Conservation (phyloP, 1,140 invertebrate genomes). For the Samia ricini region DNA sequence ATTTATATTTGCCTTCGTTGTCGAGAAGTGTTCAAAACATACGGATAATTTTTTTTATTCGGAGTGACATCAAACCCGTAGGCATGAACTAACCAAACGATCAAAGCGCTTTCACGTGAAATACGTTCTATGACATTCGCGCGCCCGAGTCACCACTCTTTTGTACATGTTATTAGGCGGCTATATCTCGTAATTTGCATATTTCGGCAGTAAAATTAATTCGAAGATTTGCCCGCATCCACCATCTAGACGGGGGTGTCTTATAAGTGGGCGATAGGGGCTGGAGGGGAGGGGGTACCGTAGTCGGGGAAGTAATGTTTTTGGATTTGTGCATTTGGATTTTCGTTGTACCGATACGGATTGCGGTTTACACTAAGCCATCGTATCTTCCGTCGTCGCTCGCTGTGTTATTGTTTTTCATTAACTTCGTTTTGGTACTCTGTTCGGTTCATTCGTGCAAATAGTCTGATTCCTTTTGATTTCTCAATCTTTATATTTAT, state of each 20-base stretch:
- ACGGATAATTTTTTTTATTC: too few relatives aligned
- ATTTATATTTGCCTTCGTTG: too few relatives aligned
- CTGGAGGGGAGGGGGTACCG: conserved; percentile 22
- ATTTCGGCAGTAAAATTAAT: conserved; percentile 79
- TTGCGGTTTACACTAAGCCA: conserved; percentile 19
- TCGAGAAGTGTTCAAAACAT: too few relatives aligned
- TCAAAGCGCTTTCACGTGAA: background rate
- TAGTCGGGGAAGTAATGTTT: conserved; percentile 37
- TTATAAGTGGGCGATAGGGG: conserved; percentile 15
- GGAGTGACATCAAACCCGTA: conserved; percentile 11
- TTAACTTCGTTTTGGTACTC: background rate
- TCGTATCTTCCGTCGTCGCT: conserved; percentile 1
- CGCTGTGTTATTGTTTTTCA: background rate
- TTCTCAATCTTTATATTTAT: background rate
- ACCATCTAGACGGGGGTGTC: conserved; percentile 45
- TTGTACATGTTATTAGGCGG: conserved; percentile 75
- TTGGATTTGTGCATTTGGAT: conserved; percentile 67
- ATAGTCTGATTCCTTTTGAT: background rate
- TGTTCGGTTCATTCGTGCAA: background rate
- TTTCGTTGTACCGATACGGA: conserved; percentile 44
- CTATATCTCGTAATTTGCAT: conserved; percentile 77
- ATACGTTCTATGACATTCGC: conserved; percentile 33
- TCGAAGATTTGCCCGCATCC: conserved; percentile 77
- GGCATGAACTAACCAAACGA: conserved; percentile 15
- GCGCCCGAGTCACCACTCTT: conserved; percentile 68